A percentile compares a stretch with the other conserved stretches of the same genome.
phyloP scores from a whole-genome alignment of 1,140 invertebrate genomes.

The Rhizoglyphus robini region DNA sequence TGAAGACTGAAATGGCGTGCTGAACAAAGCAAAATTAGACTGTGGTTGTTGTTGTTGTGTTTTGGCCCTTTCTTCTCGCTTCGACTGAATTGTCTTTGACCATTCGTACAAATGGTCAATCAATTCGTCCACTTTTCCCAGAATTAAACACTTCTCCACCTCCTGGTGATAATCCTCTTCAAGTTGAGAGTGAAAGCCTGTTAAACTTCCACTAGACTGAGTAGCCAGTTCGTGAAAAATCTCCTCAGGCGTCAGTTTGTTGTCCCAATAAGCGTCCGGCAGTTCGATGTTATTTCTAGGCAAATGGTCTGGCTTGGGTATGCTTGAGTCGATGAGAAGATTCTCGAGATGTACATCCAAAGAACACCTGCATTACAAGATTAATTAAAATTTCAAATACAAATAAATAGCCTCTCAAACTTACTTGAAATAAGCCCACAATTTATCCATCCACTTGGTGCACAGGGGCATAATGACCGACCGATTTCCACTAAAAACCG shows the following conservation, averaged over 20 bases:
- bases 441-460: constrained; percentile 66
- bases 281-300: constrained; percentile 36
- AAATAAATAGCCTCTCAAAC: neutral
- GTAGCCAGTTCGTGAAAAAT: constrained; percentile 21
- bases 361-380: constrained; percentile 52
- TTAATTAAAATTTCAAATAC: neutral
- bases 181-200: neutral
- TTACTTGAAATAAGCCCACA: constrained; percentile 52
- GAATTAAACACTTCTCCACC: constrained; percentile 60
- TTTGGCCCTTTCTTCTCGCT: neutral
- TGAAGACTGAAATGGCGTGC: neutral
- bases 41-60: too few relatives aligned
- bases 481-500: constrained; percentile 67
- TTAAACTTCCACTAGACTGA: neutral
- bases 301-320: constrained; percentile 28
- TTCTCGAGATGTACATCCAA: constrained; percentile 71
- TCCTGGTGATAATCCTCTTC: constrained; percentile 45
- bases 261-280: constrained; percentile 62
- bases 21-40: too few relatives aligned
- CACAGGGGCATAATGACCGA: constrained; percentile 55
- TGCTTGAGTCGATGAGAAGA: constrained; percentile 43
- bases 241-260: constrained; percentile 39
- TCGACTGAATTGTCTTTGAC: constrained; percentile 5
- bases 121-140: constrained; percentile 47
- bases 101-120: constrained; percentile 24